phyloP scores from a whole-genome alignment of 2,888 invertebrate genomes.

The Xanthia togata region DNA sequence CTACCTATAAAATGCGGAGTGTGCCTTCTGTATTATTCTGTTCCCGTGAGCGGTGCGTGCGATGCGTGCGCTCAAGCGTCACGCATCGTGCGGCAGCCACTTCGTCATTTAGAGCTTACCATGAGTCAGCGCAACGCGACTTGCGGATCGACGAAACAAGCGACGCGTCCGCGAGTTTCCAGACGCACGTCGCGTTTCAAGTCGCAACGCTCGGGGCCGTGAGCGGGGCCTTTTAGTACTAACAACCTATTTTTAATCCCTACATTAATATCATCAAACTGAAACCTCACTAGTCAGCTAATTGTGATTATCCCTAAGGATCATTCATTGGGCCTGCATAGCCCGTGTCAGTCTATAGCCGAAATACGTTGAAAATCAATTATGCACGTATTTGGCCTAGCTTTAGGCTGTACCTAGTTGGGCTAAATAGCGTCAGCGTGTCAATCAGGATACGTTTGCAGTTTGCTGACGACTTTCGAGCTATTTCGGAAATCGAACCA shows the following conservation, averaged over 20 bases:
- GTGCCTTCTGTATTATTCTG: no score
- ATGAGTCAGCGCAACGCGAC: background rate
- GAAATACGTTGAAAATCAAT: constrained; percentile 55
- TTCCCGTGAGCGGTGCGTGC: no score
- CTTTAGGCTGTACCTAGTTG: constrained; percentile 24
- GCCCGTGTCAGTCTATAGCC: constrained; percentile 13
- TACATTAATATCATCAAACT: background rate
- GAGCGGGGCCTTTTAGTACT: background rate
- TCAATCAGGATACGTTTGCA: constrained; percentile 8
- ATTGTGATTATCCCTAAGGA: constrained; percentile 37
- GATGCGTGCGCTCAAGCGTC: no score
- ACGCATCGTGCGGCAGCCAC: background rate
- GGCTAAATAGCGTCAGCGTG: constrained; percentile 23
- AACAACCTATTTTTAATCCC: no score
- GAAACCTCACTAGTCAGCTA: constrained; percentile 4
- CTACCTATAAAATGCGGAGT: no score
- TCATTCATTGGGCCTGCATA: constrained; percentile 20
- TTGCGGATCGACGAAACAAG: no score
- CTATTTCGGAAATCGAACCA: background rate
- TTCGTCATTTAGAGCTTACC: background rate
- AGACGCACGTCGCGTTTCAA: no score
- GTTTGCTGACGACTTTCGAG: constrained; percentile 9
- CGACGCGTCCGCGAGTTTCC: background rate
- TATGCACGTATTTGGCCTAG: constrained; percentile 38
- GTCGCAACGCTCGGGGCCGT: background rate